phyloP scores from a whole-genome alignment of 2,113 vertebrate species.

The Ahaetulla prasina region DNA sequence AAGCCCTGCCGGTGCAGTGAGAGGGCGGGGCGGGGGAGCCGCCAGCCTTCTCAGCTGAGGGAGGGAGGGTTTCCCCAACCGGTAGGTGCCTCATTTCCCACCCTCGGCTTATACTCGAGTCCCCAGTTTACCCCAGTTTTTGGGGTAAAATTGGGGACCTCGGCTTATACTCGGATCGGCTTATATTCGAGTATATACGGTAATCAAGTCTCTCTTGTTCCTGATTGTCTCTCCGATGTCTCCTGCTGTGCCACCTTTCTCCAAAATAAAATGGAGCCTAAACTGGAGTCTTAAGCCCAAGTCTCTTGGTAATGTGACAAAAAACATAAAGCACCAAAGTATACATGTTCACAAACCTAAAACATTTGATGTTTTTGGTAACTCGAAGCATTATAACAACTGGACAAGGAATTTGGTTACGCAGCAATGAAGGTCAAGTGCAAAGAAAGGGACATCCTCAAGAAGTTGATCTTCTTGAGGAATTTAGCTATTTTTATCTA shows the following conservation, averaged over 20 bases:
- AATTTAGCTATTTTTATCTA: neutral
- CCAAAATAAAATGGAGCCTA: neutral
- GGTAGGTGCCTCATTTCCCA: no score
- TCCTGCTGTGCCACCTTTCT: neutral
- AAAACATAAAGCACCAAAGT: neutral
- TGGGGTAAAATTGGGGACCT: no score
- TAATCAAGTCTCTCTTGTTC: neutral
- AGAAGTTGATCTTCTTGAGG: neutral
- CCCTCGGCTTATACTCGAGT: no score
- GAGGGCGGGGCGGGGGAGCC: no score
- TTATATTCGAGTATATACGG: no score
- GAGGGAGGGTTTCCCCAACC: no score
- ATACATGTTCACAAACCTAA: neutral
- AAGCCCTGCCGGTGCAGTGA: no score
- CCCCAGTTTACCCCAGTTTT: no score
- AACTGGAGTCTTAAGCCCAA: neutral
- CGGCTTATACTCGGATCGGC: no score
- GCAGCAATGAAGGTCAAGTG: neutral
- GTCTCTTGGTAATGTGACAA: neutral
- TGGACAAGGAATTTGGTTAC: no score
- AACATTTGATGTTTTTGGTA: neutral
- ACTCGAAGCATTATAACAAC: neutral
- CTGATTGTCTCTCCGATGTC: neutral
- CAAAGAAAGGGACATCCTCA: neutral
- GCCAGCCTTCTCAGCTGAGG: no score